phyloP scores from a whole-genome alignment of 1,140 invertebrate genomes.

The Drosophila obscura region DNA sequence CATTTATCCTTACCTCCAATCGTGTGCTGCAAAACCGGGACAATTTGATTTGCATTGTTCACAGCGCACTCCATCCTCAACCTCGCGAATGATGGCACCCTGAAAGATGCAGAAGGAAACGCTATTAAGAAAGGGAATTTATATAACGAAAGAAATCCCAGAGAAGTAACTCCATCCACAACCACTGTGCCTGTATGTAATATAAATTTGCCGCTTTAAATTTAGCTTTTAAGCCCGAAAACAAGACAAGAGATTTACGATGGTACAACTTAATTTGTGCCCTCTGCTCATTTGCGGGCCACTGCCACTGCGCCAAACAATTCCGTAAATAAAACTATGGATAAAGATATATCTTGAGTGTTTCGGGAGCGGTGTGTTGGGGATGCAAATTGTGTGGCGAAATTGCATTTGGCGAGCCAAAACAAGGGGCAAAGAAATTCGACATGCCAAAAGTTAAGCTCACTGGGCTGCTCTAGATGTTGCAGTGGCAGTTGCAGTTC shows the following conservation, averaged over 20 bases:
- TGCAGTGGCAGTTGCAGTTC: slow-evolving; percentile 10
- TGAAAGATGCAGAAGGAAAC: slow-evolving; percentile 84
- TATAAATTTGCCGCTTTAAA: slow-evolving; percentile 14
- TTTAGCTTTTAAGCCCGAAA: slow-evolving; percentile 20
- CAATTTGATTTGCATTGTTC: slow-evolving; percentile 91
- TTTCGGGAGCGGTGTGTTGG: background rate
- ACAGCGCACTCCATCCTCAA: slow-evolving; percentile 93
- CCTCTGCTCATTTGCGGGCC: slow-evolving; percentile 54
- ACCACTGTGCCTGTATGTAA: background rate
- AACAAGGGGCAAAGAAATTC: slow-evolving; percentile 3
- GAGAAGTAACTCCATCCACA: background rate
- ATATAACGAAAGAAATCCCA: slow-evolving; percentile 8
- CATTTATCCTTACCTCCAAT: slow-evolving; percentile 90
- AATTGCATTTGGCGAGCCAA: slow-evolving; percentile 31
- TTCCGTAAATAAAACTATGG: slow-evolving; percentile 7
- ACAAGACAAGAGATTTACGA: slow-evolving; percentile 56
- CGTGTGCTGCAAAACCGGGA: slow-evolving; percentile 91
- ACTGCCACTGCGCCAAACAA: slow-evolving; percentile 44
- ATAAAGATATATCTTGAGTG: slow-evolving; percentile 21
- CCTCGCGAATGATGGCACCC: slow-evolving; percentile 92
- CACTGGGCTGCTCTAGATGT: slow-evolving; percentile 20
- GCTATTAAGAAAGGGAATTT: too few relatives aligned
- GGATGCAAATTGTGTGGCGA: slow-evolving; percentile 34
- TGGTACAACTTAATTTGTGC: slow-evolving; percentile 53
- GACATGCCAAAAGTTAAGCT: slow-evolving; percentile 42